These are phyloP conservation scores for Lithophane socia DNA, from an alignment of 2,888 invertebrate genomes.

Conservation along the genomic window DNA sequence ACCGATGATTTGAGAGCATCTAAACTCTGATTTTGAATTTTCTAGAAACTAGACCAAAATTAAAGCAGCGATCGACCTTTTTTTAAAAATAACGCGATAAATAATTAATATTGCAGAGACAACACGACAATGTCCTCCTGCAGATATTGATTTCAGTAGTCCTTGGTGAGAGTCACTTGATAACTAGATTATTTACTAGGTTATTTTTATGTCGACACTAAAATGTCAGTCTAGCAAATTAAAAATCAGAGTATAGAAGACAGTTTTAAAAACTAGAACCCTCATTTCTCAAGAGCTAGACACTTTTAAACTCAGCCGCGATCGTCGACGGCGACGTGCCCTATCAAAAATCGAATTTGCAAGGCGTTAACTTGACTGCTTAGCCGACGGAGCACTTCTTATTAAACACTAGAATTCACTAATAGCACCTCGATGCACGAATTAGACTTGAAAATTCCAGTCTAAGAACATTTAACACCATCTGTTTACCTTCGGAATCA, in stretches of 20 bases:
- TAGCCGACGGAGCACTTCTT: slow-evolving; percentile 28
- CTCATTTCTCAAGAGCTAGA: slow-evolving; percentile 27
- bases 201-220: too few relatives aligned
- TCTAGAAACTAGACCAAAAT: too few relatives aligned
- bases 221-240: too few relatives aligned
- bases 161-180: too few relatives aligned
- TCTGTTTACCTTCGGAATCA: slow-evolving; percentile 18
- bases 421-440: slow-evolving; percentile 5
- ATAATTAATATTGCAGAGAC: too few relatives aligned
- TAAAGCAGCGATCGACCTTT: too few relatives aligned
- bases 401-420: slow-evolving; percentile 25
- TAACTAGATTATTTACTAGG: too few relatives aligned
- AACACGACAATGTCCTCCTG: too few relatives aligned
- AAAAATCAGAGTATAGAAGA: neutral
- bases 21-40: neutral
- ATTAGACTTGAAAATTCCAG: neutral
- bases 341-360: slow-evolving; percentile 53
- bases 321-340: slow-evolving; percentile 54
- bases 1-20: neutral
- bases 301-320: slow-evolving; percentile 37
- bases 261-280: slow-evolving; percentile 14
- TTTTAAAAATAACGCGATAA: too few relatives aligned
- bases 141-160: too few relatives aligned
- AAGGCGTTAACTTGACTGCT: slow-evolving; percentile 47
- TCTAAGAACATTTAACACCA: neutral